Evolutionary conservation across 2,113 vertebrate genomes (phyloP).

Genomic region (Callithrix jacchus): DNA sequence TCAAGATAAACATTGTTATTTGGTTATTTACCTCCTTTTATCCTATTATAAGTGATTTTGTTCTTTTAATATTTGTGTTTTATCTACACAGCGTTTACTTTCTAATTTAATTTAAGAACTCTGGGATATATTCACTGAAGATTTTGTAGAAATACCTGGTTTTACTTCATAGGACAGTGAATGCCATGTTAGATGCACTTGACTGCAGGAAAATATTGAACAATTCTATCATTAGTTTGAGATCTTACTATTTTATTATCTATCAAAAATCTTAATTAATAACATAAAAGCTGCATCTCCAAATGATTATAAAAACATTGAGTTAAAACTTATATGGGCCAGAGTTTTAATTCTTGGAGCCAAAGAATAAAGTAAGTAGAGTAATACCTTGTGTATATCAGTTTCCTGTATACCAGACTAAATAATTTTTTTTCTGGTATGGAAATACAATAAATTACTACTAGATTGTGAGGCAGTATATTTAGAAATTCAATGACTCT

Average conservation of each 20-base stretch:
- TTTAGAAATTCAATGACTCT: slow-evolving; percentile 11
- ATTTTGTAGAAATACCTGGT: background rate
- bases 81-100: background rate
- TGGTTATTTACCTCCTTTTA: background rate
- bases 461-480: background rate
- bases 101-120: background rate
- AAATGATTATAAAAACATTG: background rate
- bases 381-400: background rate
- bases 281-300: background rate
- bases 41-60: background rate
- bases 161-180: background rate
- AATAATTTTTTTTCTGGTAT: background rate
- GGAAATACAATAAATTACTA: background rate
- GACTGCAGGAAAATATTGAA: background rate
- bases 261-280: background rate
- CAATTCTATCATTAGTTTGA: background rate
- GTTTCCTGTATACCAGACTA: background rate
- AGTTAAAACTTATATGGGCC: background rate
- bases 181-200: background rate
- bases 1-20: background rate
- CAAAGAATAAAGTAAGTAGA: background rate
- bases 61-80: background rate
- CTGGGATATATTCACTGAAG: background rate
- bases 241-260: background rate
- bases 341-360: background rate